Percentiles rank a stretch among this genome's conserved stretches.
These are phyloP conservation scores for Avahi laniger DNA, from an alignment of 2,797 vertebrate genomes.

Conservation along the genomic window DNA sequence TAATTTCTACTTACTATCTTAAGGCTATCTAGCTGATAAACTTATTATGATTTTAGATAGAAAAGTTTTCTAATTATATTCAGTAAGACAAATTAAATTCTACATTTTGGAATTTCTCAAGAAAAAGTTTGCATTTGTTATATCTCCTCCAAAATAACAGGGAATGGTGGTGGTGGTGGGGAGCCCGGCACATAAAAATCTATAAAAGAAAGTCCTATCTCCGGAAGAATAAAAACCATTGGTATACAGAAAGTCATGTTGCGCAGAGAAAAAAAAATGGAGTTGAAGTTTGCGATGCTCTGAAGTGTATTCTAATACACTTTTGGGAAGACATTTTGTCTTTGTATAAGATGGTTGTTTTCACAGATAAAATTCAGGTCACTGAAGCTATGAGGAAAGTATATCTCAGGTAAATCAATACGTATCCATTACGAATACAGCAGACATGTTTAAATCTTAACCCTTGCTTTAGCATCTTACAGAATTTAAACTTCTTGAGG, in stretches of 20 bases:
- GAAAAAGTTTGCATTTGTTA: neutral
- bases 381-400: neutral
- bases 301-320: neutral
- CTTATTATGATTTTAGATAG: neutral
- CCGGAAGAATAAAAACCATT: neutral
- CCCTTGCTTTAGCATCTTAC: neutral
- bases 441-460: neutral
- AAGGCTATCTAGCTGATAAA: neutral
- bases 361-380: neutral
- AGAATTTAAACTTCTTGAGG: neutral
- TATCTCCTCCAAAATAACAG: neutral
- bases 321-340: neutral
- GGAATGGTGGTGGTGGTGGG: neutral
- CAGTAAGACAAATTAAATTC: neutral
- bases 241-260: neutral
- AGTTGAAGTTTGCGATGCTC: neutral
- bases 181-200: neutral
- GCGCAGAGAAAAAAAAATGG: neutral
- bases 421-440: neutral
- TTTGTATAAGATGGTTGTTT: neutral
- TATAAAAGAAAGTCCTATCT: neutral
- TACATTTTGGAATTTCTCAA: conserved; percentile 3
- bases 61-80: neutral
- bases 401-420: neutral
- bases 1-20: conserved; percentile 11